phyloP scores from a whole-genome alignment of 2,888 invertebrate species.

The Patella caerulea region DNA sequence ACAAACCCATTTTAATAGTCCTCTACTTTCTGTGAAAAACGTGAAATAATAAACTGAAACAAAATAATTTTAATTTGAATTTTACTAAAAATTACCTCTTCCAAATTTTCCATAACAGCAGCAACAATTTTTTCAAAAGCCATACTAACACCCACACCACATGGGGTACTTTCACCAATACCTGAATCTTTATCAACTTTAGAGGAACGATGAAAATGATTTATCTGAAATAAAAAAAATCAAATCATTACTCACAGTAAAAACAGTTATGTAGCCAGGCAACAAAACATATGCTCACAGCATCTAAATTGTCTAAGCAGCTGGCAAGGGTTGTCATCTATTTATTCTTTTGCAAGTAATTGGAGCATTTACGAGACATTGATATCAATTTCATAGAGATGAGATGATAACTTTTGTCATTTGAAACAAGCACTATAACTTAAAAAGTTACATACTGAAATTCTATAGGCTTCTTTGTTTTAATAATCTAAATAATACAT shows the following conservation, averaged over 20 bases:
- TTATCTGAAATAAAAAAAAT: conserved; percentile 34
- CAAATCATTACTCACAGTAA: neutral
- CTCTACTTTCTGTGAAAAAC: too few relatives aligned
- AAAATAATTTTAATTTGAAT: too few relatives aligned
- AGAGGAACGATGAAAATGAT: conserved; percentile 32
- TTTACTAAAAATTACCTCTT: too few relatives aligned
- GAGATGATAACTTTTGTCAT: neutral
- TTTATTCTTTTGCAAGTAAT: too few relatives aligned
- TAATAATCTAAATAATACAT: too few relatives aligned
- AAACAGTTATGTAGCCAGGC: neutral
- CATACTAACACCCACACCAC: conserved; percentile 87
- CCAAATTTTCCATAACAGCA: conserved; percentile 72
- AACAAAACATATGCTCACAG: neutral
- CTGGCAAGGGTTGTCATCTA: too few relatives aligned
- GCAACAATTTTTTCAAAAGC: conserved; percentile 84
- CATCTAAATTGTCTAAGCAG: too few relatives aligned
- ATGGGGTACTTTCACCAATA: conserved; percentile 67
- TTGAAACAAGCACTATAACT: conserved; percentile 67
- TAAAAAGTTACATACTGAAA: too few relatives aligned
- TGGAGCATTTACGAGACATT: too few relatives aligned
- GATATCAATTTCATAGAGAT: neutral
- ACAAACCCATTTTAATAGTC: too few relatives aligned
- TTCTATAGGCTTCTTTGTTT: too few relatives aligned
- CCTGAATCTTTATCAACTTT: neutral
- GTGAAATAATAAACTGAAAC: too few relatives aligned